Evolutionary conservation across 2,888 invertebrate species (phyloP).

Genomic region (Neoitamus cyanurus): DNA sequence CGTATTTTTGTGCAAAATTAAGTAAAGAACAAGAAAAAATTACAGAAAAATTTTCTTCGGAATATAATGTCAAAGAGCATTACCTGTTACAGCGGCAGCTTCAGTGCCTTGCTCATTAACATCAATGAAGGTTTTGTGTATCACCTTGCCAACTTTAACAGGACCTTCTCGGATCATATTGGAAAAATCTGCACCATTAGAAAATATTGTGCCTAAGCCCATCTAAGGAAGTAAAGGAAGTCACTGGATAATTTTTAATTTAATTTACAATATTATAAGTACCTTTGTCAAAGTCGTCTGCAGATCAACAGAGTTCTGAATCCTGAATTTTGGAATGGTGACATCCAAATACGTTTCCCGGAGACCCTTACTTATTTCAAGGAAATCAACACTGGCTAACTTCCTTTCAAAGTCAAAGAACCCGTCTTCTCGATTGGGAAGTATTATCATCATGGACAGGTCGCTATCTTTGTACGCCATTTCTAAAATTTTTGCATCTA

Average conservation of each 20-base stretch:
- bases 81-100: constrained; percentile 80
- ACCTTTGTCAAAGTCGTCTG: constrained; percentile 71
- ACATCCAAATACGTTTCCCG: constrained; percentile 69
- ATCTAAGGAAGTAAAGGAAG: constrained; percentile 69
- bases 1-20: too few species aligned
- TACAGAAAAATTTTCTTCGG: too few species aligned
- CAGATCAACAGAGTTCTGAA: constrained; percentile 78
- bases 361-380: constrained; percentile 67
- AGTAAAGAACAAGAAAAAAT: too few species aligned
- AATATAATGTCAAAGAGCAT: constrained; percentile 13
- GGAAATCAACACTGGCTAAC: constrained; percentile 70
- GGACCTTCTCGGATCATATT: constrained; percentile 69
- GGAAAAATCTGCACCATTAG: constrained; percentile 70
- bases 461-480: constrained; percentile 77
- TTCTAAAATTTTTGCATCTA: constrained; percentile 73
- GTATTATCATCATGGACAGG: constrained; percentile 79
- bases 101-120: constrained; percentile 91
- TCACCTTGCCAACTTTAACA: constrained; percentile 75
- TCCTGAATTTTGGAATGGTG: constrained; percentile 83
- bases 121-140: constrained; percentile 88
- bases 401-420: constrained; percentile 72
- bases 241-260: neutral
- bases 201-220: constrained; percentile 77
- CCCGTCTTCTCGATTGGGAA: constrained; percentile 77
- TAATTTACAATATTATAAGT: neutral